A percentile compares a stretch with the other conserved stretches of the same genome.
Conservation (phyloP, 2,888 invertebrate species). For the Scelioninae gen. 2 region DNA sequence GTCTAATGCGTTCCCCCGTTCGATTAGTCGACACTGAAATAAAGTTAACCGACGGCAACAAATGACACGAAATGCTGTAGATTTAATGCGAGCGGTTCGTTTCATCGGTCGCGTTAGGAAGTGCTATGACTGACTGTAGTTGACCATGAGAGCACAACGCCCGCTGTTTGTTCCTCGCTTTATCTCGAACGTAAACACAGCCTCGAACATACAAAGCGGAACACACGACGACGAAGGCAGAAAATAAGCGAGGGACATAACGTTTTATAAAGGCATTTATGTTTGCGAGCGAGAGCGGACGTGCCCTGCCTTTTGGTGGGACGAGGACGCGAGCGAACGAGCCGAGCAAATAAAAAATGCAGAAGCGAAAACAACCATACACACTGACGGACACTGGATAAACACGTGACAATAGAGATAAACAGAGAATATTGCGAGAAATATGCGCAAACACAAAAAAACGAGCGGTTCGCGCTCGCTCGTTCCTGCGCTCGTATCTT, state of each 20-base stretch:
- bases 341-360: conserved; percentile 55
- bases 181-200: conserved; percentile 73
- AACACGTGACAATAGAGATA: conserved; percentile 74
- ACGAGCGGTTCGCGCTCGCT: conserved; percentile 27
- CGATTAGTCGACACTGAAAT: no score
- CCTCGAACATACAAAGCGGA: conserved; percentile 65
- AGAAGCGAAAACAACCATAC: conserved; percentile 59
- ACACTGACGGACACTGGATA: conserved; percentile 70
- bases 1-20: no score
- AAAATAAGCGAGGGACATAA: conserved; percentile 58
- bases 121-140: conserved; percentile 59
- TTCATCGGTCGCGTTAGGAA: conserved; percentile 49
- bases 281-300: conserved; percentile 52
- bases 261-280: conserved; percentile 61
- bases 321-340: conserved; percentile 60
- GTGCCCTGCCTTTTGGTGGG: conserved; percentile 53
- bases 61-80: conserved; percentile 58
- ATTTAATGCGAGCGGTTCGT: conserved; percentile 58
- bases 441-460: conserved; percentile 71
- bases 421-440: conserved; percentile 73
- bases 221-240: conserved; percentile 56
- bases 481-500: conserved; percentile 43
- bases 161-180: conserved; percentile 72
- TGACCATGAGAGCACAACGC: conserved; percentile 60
- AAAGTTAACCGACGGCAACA: background rate